A percentile compares a stretch with the other conserved stretches of the same genome.
Conservation (phyloP, 2,888 invertebrate species). For the Platerodrilus igneus region DNA sequence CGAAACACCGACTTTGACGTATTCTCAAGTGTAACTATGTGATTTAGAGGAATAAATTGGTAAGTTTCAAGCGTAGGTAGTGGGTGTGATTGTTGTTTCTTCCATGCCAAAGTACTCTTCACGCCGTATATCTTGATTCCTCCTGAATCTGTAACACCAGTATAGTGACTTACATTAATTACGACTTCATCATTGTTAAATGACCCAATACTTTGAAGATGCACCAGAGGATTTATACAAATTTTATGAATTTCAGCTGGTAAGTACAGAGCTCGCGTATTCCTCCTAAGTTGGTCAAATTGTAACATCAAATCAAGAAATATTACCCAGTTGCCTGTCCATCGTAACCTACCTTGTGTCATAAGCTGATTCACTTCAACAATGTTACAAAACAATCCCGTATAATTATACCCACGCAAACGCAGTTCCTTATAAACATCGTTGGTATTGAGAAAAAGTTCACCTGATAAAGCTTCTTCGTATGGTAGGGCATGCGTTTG, state of each 20-base stretch:
- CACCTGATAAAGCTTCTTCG: constrained; percentile 42
- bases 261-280: constrained; percentile 74
- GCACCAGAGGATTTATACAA: constrained; percentile 72
- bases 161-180: too few species aligned
- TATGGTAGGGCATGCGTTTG: constrained; percentile 56
- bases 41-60: too few species aligned
- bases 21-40: too few species aligned
- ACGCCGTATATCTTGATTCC: too few species aligned
- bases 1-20: too few species aligned
- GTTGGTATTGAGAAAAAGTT: constrained; percentile 55
- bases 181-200: too few species aligned
- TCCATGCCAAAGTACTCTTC: too few species aligned
- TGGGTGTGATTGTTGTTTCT: too few species aligned
- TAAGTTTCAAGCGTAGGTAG: too few species aligned
- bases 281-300: constrained; percentile 75
- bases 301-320: constrained; percentile 96
- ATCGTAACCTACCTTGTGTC: constrained; percentile 66
- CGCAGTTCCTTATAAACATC: constrained; percentile 85
- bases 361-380: constrained; percentile 66
- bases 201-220: constrained; percentile 54
- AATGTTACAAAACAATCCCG: constrained; percentile 78
- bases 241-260: constrained; percentile 82
- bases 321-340: constrained; percentile 91
- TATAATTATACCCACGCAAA: constrained; percentile 82
- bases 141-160: too few species aligned